These are phyloP conservation scores for Xerus inauris DNA, from an alignment of 2,113 vertebrate genomes.

Conservation along the genomic window DNA sequence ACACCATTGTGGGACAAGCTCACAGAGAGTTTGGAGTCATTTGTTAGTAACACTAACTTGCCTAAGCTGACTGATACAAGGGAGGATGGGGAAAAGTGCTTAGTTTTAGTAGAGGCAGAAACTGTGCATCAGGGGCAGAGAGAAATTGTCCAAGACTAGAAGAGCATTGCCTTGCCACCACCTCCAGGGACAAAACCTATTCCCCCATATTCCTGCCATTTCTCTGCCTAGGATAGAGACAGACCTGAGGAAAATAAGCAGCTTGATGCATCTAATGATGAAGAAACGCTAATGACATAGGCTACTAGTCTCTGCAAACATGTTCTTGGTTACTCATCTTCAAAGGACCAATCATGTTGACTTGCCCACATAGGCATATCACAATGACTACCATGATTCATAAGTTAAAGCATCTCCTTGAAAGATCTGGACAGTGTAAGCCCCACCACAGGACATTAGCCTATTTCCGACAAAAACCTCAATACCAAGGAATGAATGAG, in stretches of 20 bases:
- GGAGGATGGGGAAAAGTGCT: neutral
- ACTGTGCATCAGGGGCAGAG: neutral
- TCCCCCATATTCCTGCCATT: neutral
- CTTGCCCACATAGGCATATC: neutral
- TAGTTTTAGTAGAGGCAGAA: neutral
- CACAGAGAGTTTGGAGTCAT: neutral
- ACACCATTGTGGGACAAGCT: neutral
- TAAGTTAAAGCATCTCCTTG: neutral
- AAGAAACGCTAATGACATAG: neutral
- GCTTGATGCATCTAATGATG: neutral
- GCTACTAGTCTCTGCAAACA: neutral
- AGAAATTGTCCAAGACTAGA: neutral
- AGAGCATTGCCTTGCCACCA: neutral
- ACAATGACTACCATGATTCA: neutral
- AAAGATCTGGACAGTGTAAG: neutral
- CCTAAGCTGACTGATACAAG: neutral
- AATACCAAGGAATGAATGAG: neutral
- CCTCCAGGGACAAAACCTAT: neutral
- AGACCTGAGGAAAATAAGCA: neutral
- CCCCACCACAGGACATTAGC: neutral
- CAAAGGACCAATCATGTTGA: neutral
- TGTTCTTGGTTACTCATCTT: neutral
- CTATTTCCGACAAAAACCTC: neutral
- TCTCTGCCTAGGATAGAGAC: neutral
- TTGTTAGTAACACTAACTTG: neutral